Evolutionary conservation across 2,113 vertebrate species (phyloP).

Genomic region (Burhinus oedicnemus): DNA sequence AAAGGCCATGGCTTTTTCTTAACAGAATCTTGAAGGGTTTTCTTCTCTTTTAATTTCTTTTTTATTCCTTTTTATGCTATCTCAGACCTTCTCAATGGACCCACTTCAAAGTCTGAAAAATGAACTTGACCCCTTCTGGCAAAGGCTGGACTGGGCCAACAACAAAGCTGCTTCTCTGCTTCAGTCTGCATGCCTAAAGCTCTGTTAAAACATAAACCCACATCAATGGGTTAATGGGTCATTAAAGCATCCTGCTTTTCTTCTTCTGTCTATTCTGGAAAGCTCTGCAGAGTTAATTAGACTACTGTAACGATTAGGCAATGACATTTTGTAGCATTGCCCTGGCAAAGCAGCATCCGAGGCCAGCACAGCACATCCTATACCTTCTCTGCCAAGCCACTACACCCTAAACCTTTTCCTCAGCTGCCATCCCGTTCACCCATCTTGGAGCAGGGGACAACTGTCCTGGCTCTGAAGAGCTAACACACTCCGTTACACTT

Average conservation of each 20-base stretch:
- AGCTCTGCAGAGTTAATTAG: not conserved
- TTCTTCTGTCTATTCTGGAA: not conserved
- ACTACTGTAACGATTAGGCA: not conserved
- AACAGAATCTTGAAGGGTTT: not conserved
- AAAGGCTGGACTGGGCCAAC: not conserved
- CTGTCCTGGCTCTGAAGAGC: not conserved
- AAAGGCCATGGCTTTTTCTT: not conserved
- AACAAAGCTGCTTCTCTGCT: not conserved
- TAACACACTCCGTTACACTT: rapidly evolving
- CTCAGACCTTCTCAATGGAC: not conserved
- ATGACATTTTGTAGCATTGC: not conserved
- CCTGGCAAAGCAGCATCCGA: not conserved
- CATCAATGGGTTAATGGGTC: not conserved
- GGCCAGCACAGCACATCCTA: rapidly evolving
- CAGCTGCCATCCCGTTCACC: not conserved
- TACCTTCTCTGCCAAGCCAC: not conserved
- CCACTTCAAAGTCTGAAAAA: not conserved
- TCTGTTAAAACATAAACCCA: not conserved
- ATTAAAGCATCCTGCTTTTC: not conserved
- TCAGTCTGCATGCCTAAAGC: not conserved
- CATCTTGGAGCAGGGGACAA: not conserved
- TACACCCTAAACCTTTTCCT: not conserved
- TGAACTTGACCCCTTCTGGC: not conserved
- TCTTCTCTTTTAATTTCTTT: not conserved
- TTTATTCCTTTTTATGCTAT: not conserved